These are phyloP conservation scores for Coregonus clupeaformis DNA, from an alignment of 2,113 vertebrate genomes.

Conservation along the genomic window DNA sequence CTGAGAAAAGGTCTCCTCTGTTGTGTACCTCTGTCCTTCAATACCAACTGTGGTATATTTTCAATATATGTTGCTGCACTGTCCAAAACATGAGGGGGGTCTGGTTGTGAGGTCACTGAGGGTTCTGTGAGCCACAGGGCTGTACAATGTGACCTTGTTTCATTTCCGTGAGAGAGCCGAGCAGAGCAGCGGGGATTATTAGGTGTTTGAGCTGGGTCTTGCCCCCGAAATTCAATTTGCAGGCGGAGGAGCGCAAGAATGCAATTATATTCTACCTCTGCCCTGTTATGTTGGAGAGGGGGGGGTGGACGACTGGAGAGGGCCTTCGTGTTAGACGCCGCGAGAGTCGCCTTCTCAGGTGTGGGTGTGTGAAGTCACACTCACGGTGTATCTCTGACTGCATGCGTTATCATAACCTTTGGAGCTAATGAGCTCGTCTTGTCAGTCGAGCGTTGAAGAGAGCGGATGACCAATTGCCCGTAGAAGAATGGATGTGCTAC, in stretches of 20 bases:
- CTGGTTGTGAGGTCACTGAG: constrained; percentile 17
- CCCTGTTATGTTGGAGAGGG: constrained; percentile 38
- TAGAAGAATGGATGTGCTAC: too few species aligned
- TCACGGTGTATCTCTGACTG: not conserved
- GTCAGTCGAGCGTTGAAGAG: too few species aligned
- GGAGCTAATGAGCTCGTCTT: not conserved
- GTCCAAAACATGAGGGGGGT: constrained; percentile 44
- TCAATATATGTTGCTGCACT: constrained; percentile 10
- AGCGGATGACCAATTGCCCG: too few species aligned
- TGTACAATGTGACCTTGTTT: constrained; percentile 62
- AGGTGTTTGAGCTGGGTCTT: constrained; percentile 62
- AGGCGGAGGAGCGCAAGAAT: constrained; percentile 44
- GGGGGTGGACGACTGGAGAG: constrained; percentile 14
- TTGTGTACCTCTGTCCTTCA: not conserved
- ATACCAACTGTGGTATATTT: not conserved
- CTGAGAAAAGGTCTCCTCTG: not conserved
- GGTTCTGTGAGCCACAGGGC: constrained; percentile 23
- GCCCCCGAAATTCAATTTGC: constrained; percentile 68
- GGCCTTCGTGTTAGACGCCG: not conserved
- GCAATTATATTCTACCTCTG: constrained; percentile 48
- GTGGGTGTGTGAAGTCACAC: not conserved
- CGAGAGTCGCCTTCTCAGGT: constrained; percentile 24
- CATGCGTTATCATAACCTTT: constrained; percentile 21
- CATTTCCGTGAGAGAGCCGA: constrained; percentile 37
- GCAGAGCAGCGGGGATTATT: constrained; percentile 61